Conservation (phyloP, 2,797 vertebrate species). For the Poecilia velifera region DNA sequence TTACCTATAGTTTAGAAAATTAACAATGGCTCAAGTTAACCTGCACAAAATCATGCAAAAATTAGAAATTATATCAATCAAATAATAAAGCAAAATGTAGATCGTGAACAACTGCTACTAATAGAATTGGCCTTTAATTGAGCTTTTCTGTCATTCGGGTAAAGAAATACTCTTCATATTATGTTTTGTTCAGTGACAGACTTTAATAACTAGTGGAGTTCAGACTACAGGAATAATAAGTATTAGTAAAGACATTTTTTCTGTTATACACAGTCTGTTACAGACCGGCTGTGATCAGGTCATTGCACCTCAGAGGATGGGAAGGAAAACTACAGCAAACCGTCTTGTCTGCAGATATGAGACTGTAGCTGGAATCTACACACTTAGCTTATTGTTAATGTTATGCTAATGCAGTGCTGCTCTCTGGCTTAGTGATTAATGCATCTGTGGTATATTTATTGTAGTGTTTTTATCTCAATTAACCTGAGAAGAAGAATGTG, state of each 20-base stretch:
- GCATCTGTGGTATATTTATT: background rate
- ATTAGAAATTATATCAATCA: no score
- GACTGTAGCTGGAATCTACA: background rate
- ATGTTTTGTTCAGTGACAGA: conserved; percentile 17
- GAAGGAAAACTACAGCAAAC: background rate
- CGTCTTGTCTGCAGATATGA: background rate
- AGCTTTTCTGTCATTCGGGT: background rate
- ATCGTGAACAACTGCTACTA: background rate
- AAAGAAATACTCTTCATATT: background rate
- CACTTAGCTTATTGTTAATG: background rate
- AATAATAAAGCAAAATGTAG: background rate
- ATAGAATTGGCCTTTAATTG: background rate
- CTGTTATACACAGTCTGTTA: background rate
- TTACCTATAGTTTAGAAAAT: no score
- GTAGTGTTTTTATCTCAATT: background rate
- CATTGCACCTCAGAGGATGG: background rate
- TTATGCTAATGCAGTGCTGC: background rate
- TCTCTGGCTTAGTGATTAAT: background rate
- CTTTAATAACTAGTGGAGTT: background rate
- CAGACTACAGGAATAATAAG: background rate
- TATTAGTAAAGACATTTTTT: background rate
- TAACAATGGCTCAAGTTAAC: no score
- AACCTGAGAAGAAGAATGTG: background rate
- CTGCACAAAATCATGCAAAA: no score
- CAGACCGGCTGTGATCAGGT: background rate